These are phyloP conservation scores for Buceros bicornis DNA, from an alignment of 2,797 vertebrate species.

Conservation along the genomic window DNA sequence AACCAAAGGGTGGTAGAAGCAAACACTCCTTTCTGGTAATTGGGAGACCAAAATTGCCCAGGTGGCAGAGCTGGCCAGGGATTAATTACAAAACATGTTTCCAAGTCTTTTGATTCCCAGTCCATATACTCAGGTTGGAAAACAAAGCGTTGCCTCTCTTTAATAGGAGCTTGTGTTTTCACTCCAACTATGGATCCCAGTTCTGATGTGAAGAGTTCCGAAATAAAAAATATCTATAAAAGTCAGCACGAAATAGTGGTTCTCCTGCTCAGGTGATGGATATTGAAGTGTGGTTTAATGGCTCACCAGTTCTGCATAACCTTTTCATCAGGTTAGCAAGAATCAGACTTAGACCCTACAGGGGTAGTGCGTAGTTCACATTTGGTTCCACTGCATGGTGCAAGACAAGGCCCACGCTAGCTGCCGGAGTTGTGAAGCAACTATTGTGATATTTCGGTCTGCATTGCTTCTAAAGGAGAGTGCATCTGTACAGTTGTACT, in stretches of 20 bases:
- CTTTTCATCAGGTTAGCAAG: background rate
- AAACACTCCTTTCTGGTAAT: background rate
- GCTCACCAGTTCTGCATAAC: background rate
- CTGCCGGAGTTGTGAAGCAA: background rate
- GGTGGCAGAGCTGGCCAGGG: background rate
- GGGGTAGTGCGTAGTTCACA: background rate
- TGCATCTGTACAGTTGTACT: background rate
- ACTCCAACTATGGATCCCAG: background rate
- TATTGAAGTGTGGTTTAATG: background rate
- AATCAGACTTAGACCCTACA: background rate
- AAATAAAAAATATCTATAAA: background rate
- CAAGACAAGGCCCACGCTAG: background rate
- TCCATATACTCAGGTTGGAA: background rate
- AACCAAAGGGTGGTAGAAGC: background rate
- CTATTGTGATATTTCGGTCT: background rate
- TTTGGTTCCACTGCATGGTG: fast-evolving
- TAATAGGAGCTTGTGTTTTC: background rate
- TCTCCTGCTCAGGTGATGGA: background rate
- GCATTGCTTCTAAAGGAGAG: background rate
- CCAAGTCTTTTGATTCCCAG: background rate
- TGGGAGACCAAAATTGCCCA: background rate
- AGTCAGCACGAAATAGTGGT: background rate
- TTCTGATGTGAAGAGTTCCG: background rate
- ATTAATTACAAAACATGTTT: background rate
- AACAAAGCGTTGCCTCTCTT: background rate